These are phyloP conservation scores for Eulemur coronatus DNA, from an alignment of 2,797 vertebrate genomes.

Conservation along the genomic window DNA sequence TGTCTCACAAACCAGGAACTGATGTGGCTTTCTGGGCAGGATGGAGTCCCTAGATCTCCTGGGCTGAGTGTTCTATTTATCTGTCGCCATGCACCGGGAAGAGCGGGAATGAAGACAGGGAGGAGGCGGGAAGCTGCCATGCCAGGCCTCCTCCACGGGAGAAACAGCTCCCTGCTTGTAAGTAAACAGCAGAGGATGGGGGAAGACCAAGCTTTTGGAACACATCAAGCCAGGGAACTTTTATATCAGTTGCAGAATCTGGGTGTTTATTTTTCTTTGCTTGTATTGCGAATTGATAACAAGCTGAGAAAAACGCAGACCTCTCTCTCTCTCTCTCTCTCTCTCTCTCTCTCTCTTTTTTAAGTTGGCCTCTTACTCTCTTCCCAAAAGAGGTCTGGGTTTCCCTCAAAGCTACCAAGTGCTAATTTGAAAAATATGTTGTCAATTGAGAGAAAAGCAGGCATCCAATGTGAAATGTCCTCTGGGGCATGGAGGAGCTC, in stretches of 20 bases:
- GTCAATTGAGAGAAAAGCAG: slow-evolving; percentile 62
- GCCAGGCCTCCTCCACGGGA: slow-evolving; percentile 16
- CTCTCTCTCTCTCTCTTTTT: neutral
- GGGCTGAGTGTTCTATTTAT: neutral
- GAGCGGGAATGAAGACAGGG: neutral
- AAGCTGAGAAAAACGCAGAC: slow-evolving; percentile 57
- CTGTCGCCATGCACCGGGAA: neutral
- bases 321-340: neutral
- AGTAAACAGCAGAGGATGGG: slow-evolving; percentile 32
- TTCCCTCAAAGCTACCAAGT: slow-evolving; percentile 71
- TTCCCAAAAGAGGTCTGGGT: slow-evolving; percentile 57
- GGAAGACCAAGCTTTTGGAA: slow-evolving; percentile 53
- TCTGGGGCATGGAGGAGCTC: slow-evolving; percentile 27
- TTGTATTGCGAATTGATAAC: slow-evolving; percentile 72
- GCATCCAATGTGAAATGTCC: slow-evolving; percentile 44
- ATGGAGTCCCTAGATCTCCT: neutral
- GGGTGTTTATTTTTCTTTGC: slow-evolving; percentile 72
- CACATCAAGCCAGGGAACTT: slow-evolving; percentile 43
- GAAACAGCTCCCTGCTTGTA: slow-evolving; percentile 33
- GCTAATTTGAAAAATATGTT: slow-evolving; percentile 76
- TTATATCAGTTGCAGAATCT: slow-evolving; percentile 59
- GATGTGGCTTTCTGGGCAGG: neutral
- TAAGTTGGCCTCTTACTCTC: slow-evolving; percentile 44
- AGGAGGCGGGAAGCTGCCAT: neutral
- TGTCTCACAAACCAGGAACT: slow-evolving; percentile 3